A percentile compares a stretch with the other conserved stretches of the same genome.
Evolutionary conservation across 2,888 invertebrate species (phyloP).

Genomic region (Phymatocera aterrima): DNA sequence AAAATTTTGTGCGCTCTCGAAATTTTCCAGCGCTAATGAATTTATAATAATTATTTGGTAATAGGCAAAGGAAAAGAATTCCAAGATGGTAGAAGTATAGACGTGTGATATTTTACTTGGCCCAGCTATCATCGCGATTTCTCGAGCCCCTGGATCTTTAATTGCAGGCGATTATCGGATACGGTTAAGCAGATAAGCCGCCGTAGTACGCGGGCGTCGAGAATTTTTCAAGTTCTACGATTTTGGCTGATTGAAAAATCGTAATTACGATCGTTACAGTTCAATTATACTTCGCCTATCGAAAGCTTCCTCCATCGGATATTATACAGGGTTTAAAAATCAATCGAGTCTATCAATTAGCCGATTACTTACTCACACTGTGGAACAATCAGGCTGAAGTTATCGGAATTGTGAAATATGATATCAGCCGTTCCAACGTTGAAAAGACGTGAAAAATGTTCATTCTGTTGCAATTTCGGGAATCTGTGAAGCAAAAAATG

Average conservation of each 20-base stretch:
- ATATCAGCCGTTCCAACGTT: too few species aligned
- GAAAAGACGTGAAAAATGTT: too few species aligned
- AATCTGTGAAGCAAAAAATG: too few species aligned
- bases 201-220: too few species aligned
- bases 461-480: too few species aligned
- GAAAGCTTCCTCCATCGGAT: background rate
- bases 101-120: background rate
- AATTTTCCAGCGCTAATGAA: too few species aligned
- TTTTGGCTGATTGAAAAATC: slow-evolving; percentile 23
- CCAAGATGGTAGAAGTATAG: background rate
- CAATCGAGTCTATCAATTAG: slow-evolving; percentile 16
- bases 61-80: background rate
- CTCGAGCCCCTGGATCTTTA: background rate
- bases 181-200: background rate
- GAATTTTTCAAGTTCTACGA: background rate
- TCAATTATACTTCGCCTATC: slow-evolving; percentile 18
- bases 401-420: too few species aligned
- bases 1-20: too few species aligned
- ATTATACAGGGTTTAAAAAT: slow-evolving; percentile 12
- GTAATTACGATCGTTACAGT: slow-evolving; percentile 20
- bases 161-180: background rate
- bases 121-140: background rate
- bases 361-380: background rate
- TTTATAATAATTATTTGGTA: too few species aligned
- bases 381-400: too few species aligned